A percentile compares a stretch with the other conserved stretches of the same genome.
These are phyloP conservation scores for Hystrix brachyura DNA, from an alignment of 2,113 vertebrate genomes.

Conservation along the genomic window DNA sequence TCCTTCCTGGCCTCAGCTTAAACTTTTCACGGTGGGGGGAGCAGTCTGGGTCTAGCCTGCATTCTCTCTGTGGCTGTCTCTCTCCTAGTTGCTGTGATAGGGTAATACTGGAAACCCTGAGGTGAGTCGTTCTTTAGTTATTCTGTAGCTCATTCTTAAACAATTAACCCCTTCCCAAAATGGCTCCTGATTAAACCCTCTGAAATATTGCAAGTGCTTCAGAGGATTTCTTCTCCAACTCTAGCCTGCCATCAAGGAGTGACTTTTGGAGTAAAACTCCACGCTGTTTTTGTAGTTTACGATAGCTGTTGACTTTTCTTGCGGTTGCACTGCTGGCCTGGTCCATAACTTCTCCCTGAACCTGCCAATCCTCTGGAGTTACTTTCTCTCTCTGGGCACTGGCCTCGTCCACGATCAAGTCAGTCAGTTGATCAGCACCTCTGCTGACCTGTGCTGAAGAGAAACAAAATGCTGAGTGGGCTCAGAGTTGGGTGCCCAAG, in stretches of 20 bases:
- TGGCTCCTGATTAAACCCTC: background rate
- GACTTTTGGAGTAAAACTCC: background rate
- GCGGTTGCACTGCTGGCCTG: background rate
- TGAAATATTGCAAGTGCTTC: background rate
- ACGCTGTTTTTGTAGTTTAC: background rate
- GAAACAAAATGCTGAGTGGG: background rate
- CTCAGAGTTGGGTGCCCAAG: background rate
- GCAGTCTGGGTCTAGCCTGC: background rate
- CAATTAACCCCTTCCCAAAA: background rate
- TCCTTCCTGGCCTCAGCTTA: background rate
- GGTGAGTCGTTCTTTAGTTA: background rate
- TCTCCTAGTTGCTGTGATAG: background rate
- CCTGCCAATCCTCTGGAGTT: background rate
- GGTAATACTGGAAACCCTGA: background rate
- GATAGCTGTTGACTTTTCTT: background rate
- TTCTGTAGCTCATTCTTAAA: background rate
- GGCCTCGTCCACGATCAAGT: background rate
- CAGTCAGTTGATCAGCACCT: background rate
- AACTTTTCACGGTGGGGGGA: background rate
- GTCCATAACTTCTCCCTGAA: background rate
- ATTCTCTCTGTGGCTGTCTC: background rate
- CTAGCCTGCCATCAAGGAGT: background rate
- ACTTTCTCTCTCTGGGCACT: background rate
- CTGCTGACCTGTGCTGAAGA: background rate
- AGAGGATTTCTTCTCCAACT: background rate